phyloP scores from a whole-genome alignment of 2,113 vertebrate species.

The Gymnarchus niloticus region DNA sequence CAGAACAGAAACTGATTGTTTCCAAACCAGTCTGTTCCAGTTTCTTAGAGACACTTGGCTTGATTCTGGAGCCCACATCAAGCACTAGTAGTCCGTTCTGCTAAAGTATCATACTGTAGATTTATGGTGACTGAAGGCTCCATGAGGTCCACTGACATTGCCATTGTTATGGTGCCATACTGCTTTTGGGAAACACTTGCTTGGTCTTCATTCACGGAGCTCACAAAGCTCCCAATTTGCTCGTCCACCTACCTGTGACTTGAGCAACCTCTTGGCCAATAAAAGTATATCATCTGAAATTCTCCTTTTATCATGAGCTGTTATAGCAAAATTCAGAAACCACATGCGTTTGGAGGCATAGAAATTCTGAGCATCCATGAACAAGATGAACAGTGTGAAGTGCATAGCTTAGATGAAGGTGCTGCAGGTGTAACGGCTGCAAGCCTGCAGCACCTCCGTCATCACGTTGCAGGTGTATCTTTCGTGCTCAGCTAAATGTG shows the following conservation, averaged over 20 bases:
- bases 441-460: neutral
- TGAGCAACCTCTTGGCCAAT: neutral
- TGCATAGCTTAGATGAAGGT: neutral
- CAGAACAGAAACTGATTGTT: slow-evolving; percentile 1
- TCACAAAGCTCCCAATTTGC: neutral
- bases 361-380: neutral
- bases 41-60: neutral
- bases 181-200: neutral
- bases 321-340: neutral
- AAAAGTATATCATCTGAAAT: neutral
- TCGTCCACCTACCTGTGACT: neutral
- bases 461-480: neutral
- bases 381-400: neutral
- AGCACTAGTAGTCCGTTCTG: neutral
- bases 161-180: neutral
- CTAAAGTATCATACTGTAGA: neutral
- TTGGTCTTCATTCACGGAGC: too few species aligned
- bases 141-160: neutral
- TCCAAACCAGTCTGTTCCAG: neutral
- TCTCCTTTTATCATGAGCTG: neutral
- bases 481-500: too few species aligned
- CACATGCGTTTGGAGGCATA: neutral
- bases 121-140: neutral
- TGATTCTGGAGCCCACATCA: slow-evolving; percentile 1
- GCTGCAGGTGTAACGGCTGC: neutral